Evolutionary conservation across 2,888 invertebrate species (phyloP).

Genomic region (Lasioglossum malachurum): DNA sequence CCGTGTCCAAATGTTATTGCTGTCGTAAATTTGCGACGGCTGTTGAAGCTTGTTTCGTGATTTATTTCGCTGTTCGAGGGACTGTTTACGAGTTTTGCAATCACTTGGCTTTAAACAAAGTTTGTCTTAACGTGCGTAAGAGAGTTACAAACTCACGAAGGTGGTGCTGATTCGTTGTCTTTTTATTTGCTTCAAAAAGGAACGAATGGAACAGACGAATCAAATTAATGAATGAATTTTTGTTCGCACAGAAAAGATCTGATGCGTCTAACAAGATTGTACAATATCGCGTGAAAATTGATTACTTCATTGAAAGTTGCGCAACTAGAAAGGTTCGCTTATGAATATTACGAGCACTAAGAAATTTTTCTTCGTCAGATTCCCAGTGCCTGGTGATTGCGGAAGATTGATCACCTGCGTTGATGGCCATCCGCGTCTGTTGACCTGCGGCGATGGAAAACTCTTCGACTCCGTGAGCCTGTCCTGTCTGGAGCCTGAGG

Average conservation of each 20-base stretch:
- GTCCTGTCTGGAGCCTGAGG: constrained; percentile 93
- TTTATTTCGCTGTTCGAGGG: not conserved
- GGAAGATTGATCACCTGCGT: constrained; percentile 96
- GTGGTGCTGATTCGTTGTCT: not conserved
- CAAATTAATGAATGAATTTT: too few relatives aligned
- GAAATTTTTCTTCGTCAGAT: constrained; percentile 82
- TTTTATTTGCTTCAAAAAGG: not conserved
- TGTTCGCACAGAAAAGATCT: too few relatives aligned
- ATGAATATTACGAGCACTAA: not conserved
- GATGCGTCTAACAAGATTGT: not conserved
- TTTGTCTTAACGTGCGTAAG: not conserved
- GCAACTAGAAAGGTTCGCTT: not conserved
- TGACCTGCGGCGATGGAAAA: constrained; percentile 94
- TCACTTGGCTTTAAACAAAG: not conserved
- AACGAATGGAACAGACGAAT: too few relatives aligned
- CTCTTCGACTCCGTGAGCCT: constrained; percentile 93
- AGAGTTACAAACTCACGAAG: not conserved
- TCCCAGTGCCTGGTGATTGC: constrained; percentile 95
- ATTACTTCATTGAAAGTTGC: not conserved
- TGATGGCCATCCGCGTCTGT: constrained; percentile 94
- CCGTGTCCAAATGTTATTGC: not conserved
- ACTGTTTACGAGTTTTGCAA: not conserved
- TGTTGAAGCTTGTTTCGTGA: not conserved
- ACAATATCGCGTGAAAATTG: not conserved
- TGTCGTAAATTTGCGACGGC: not conserved